Evolutionary conservation across 2,888 invertebrate genomes (phyloP).

Genomic region (Norana najaformis): DNA sequence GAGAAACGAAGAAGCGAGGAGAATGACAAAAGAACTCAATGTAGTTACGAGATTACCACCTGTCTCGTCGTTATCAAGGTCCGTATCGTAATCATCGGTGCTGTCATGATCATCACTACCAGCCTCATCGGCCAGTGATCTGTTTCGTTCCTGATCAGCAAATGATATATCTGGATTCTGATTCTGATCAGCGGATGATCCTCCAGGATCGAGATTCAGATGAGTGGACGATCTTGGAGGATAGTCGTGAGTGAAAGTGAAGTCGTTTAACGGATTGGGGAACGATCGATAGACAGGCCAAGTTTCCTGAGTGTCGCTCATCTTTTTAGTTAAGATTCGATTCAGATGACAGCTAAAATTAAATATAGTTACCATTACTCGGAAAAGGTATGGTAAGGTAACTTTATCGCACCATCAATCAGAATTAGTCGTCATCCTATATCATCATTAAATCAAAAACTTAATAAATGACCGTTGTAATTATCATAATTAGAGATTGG

Average conservation of each 20-base stretch:
- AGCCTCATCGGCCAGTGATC: background rate
- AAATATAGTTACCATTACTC: background rate
- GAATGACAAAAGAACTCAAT: no score
- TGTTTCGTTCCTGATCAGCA: background rate
- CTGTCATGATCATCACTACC: background rate
- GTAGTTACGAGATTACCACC: background rate
- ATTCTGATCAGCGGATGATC: background rate
- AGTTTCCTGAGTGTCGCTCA: background rate
- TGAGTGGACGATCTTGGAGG: background rate
- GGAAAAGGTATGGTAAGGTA: no score
- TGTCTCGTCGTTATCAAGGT: background rate
- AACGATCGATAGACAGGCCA: background rate
- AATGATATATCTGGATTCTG: background rate
- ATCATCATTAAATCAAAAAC: background rate
- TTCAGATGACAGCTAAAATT: background rate
- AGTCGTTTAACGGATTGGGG: conserved; percentile 16
- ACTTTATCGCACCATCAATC: no score
- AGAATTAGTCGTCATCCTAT: no score
- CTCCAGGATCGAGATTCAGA: background rate
- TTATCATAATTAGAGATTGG: background rate
- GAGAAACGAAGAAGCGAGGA: no score
- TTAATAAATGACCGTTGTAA: background rate
- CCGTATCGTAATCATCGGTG: background rate
- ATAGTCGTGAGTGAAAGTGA: background rate
- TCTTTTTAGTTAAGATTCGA: background rate